Evolutionary conservation across 1,140 invertebrate genomes (phyloP).

Genomic region (Zaprionus taronus): DNA sequence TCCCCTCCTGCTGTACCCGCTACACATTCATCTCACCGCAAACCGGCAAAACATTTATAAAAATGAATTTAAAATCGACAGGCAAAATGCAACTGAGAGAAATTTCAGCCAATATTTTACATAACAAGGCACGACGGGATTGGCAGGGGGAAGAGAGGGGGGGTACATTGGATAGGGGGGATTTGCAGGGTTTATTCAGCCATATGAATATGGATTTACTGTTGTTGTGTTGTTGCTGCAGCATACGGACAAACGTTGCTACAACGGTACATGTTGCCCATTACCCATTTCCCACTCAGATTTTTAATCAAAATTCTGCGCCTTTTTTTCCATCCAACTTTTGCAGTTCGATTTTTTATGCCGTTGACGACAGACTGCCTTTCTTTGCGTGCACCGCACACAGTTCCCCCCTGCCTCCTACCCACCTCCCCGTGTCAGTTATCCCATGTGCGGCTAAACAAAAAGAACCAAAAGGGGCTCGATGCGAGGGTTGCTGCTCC

Average conservation of each 20-base stretch:
- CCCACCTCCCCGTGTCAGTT: neutral
- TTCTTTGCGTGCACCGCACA: neutral
- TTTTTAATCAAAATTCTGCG: conserved; percentile 78
- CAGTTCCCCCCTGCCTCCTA: neutral
- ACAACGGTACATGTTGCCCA: conserved; percentile 9
- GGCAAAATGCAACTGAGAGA: conserved; percentile 65
- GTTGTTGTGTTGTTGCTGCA: conserved; percentile 18
- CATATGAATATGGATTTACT: conserved; percentile 57
- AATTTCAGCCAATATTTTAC: conserved; percentile 69
- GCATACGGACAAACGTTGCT: conserved; percentile 5
- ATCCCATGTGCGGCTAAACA: neutral
- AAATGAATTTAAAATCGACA: conserved; percentile 76
- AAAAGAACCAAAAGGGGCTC: conserved; percentile 15
- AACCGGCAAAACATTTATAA: conserved; percentile 78
- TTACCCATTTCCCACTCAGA: conserved; percentile 62
- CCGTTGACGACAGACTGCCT: conserved; percentile 19
- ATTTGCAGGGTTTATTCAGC: neutral
- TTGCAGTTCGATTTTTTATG: conserved; percentile 61
- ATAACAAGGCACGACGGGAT: neutral
- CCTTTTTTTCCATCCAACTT: conserved; percentile 31
- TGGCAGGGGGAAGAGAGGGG: neutral
- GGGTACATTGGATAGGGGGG: neutral
- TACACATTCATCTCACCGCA: conserved; percentile 33
- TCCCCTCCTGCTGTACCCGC: neutral
- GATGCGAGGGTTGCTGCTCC: conserved; percentile 59